phyloP scores from a whole-genome alignment of 2,797 vertebrate genomes.

The Parotocinclus haroldoi region DNA sequence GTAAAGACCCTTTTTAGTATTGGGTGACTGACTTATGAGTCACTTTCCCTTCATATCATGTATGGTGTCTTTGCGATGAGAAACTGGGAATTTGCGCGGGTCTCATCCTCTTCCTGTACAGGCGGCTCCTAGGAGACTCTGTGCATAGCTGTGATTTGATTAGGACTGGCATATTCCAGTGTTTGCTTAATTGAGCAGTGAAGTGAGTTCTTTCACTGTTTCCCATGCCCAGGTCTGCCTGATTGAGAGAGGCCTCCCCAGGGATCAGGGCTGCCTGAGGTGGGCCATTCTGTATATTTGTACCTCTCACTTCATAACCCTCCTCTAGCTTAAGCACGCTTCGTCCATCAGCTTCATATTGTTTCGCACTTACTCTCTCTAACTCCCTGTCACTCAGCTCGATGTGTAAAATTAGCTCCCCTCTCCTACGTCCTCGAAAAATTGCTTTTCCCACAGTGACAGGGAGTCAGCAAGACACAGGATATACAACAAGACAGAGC shows the following conservation, averaged over 20 bases:
- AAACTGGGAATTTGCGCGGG: conserved; percentile 6
- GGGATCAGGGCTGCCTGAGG: conserved; percentile 52
- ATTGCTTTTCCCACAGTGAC: conserved; percentile 23
- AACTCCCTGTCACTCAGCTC: conserved; percentile 30
- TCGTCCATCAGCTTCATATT: conserved; percentile 19
- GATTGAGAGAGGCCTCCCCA: conserved; percentile 72
- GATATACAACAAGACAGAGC: not conserved
- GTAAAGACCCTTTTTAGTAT: not conserved
- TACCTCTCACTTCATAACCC: conserved; percentile 3
- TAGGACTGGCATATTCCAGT: conserved; percentile 55
- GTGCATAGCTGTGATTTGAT: conserved; percentile 64
- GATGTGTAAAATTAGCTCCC: conserved; percentile 42
- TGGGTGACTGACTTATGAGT: not conserved
- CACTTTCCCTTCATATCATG: not conserved
- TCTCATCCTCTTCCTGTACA: conserved; percentile 41
- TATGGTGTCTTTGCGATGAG: not conserved
- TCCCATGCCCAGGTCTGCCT: conserved; percentile 66
- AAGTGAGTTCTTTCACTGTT: conserved; percentile 55
- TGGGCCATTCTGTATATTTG: conserved; percentile 40
- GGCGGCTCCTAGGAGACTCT: conserved; percentile 33
- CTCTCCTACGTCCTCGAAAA: conserved; percentile 22
- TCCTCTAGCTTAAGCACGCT: not conserved
- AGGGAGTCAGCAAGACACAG: conserved; percentile 16
- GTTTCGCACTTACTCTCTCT: conserved; percentile 4
- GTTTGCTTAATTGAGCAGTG: conserved; percentile 69